phyloP scores from a whole-genome alignment of 2,113 vertebrate genomes.

The Orthonyx spaldingii region DNA sequence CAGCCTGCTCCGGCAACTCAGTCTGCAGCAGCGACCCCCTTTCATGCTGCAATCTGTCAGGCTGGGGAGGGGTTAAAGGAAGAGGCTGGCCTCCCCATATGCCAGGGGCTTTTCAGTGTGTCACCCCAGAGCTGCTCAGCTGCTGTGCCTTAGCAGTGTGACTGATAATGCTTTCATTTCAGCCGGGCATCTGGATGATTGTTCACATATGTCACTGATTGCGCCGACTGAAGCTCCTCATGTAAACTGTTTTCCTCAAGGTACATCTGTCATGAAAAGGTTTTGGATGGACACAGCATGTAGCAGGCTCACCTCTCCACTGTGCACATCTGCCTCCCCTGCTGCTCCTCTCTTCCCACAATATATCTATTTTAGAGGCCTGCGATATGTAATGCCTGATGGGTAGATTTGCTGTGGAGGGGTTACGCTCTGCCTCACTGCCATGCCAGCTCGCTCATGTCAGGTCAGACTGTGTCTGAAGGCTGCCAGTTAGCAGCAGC shows the following conservation, averaged over 20 bases:
- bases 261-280: not conserved
- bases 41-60: not conserved
- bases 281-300: not conserved
- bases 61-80: not conserved
- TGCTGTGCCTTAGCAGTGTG: not conserved
- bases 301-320: not conserved
- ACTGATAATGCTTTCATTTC: not conserved
- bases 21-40: not conserved
- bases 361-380: not conserved
- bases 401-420: not conserved
- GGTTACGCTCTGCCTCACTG: not conserved
- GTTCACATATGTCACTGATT: not conserved
- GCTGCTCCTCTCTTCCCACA: not conserved
- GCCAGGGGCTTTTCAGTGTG: not conserved
- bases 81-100: not conserved
- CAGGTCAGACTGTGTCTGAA: not conserved
- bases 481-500: not conserved
- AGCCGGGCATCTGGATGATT: not conserved
- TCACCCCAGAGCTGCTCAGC: not conserved
- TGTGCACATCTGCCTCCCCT: not conserved
- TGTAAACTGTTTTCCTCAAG: not conserved
- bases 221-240: not conserved
- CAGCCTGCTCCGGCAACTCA: not conserved
- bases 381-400: not conserved
- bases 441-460: not conserved